These are phyloP conservation scores for Mus spretus DNA, from an alignment of 2,797 vertebrate species.

Conservation along the genomic window DNA sequence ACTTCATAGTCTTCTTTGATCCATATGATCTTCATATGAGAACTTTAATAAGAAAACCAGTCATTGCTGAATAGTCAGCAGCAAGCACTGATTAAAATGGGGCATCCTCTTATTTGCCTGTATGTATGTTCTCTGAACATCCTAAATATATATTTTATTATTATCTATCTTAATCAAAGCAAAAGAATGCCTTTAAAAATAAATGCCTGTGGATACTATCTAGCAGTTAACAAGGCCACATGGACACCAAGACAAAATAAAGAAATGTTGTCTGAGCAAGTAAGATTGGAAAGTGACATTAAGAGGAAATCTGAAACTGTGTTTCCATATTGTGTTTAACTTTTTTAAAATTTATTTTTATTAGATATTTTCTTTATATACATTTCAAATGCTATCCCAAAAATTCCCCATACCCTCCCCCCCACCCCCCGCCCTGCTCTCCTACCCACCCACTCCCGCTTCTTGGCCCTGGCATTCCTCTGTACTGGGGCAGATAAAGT, in stretches of 20 bases:
- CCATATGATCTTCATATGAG: neutral
- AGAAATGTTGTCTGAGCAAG: neutral
- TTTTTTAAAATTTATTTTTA: too few relatives aligned
- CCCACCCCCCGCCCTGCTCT: too few relatives aligned
- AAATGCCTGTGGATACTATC: neutral
- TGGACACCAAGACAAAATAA: neutral
- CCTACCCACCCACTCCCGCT: too few relatives aligned
- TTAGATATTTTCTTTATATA: too few relatives aligned
- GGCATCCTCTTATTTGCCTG: neutral
- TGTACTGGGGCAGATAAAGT: too few relatives aligned
- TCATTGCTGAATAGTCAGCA: neutral
- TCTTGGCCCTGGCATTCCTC: too few relatives aligned
- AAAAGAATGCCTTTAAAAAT: neutral
- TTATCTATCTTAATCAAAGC: constrained; percentile 6
- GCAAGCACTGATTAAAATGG: neutral
- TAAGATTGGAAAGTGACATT: neutral
- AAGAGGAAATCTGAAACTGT: neutral
- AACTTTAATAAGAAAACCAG: constrained; percentile 8
- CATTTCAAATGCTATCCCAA: too few relatives aligned
- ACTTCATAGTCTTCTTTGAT: constrained; percentile 50
- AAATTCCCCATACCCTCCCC: too few relatives aligned
- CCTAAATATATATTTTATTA: neutral
- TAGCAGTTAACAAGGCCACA: neutral
- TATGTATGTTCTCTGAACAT: constrained; percentile 26
- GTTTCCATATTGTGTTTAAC: neutral